Conservation (phyloP, 2,113 vertebrate species). For the Marmota monax region DNA sequence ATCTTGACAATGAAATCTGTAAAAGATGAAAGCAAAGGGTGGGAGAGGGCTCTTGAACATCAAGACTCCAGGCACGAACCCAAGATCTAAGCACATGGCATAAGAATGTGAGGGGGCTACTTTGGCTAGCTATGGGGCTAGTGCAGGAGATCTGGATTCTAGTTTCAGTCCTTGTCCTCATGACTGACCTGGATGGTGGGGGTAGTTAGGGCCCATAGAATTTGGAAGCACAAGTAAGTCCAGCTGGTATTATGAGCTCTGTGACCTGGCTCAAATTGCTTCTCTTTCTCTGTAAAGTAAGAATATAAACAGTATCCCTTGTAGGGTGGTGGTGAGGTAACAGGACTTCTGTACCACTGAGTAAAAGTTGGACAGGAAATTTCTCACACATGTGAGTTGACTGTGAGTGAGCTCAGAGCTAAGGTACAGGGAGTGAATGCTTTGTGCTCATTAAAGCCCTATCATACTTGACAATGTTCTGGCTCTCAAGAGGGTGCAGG, state of each 20-base stretch:
- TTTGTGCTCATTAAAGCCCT: background rate
- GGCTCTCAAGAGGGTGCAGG: background rate
- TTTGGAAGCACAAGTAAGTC: background rate
- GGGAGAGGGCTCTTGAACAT: background rate
- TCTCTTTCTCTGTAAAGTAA: background rate
- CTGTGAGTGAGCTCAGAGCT: background rate
- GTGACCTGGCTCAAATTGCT: background rate
- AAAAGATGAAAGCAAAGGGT: conserved; percentile 63
- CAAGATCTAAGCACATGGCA: conserved; percentile 3
- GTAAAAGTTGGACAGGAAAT: background rate
- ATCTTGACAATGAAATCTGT: conserved; percentile 65
- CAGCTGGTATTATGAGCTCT: background rate
- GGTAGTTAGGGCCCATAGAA: background rate
- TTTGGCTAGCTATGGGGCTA: background rate
- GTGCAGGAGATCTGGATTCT: background rate
- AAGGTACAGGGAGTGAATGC: background rate
- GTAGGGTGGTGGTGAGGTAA: background rate
- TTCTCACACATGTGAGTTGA: background rate
- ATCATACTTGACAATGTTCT: background rate
- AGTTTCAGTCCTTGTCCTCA: background rate
- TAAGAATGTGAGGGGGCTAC: background rate
- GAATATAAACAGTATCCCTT: background rate
- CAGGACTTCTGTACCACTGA: background rate
- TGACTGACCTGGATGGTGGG: background rate
- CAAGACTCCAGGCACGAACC: conserved; percentile 48